These are phyloP conservation scores for Caenorhabditis sp. DNA, from an alignment of 2,888 invertebrate species.

Conservation along the genomic window DNA sequence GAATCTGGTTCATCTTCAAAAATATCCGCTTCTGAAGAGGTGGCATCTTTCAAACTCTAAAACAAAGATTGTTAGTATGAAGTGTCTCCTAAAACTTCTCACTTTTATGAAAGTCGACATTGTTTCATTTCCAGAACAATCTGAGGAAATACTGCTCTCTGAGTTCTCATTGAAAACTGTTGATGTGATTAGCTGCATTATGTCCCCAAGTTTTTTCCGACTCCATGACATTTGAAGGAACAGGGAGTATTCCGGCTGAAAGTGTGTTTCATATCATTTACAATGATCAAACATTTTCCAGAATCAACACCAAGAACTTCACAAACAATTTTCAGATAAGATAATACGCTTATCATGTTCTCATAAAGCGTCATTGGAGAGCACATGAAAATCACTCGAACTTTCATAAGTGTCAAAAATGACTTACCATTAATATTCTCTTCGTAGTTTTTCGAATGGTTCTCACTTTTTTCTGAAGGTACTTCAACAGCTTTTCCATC, in stretches of 20 bases:
- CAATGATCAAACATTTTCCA: not conserved
- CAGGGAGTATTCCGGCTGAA: slow-evolving; percentile 26
- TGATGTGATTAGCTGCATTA: not conserved
- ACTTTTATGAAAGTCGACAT: too few species aligned
- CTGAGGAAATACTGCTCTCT: not conserved
- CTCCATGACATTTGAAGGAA: slow-evolving; percentile 15
- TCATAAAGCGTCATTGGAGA: not conserved
- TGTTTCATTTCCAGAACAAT: not conserved
- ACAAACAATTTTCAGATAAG: slow-evolving; percentile 5
- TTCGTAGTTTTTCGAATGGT: slow-evolving; percentile 19
- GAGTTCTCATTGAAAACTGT: not conserved
- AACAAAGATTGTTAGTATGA: too few species aligned
- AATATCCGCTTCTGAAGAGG: too few species aligned
- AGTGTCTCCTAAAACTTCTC: too few species aligned
- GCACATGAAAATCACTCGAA: slow-evolving; percentile 16
- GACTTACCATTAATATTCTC: slow-evolving; percentile 16
- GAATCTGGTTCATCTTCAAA: too few species aligned
- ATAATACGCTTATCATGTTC: slow-evolving; percentile 11
- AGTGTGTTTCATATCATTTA: not conserved
- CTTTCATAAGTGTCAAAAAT: not conserved
- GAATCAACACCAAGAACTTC: not conserved
- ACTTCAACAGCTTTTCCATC: not conserved
- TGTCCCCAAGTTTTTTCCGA: not conserved
- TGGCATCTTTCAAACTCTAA: too few species aligned
- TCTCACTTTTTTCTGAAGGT: not conserved